These are phyloP conservation scores for Gymnothorax javanicus DNA, from an alignment of 2,797 vertebrate species.

Conservation along the genomic window DNA sequence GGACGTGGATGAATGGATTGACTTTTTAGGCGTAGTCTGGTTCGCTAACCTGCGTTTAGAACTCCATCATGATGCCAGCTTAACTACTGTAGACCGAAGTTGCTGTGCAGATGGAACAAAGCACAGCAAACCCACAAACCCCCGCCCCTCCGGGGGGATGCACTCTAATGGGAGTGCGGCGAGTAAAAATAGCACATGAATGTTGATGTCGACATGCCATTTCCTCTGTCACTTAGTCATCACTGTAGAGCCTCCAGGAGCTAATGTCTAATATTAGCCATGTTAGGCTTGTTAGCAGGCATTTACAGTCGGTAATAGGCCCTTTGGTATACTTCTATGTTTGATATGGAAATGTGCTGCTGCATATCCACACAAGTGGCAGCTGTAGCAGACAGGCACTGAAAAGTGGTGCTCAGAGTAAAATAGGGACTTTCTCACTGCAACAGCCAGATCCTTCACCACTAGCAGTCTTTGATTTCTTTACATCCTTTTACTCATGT, in stretches of 20 bases:
- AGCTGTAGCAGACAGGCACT: slow-evolving; percentile 32
- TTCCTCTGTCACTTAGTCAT: slow-evolving; percentile 63
- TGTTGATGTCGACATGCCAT: slow-evolving; percentile 58
- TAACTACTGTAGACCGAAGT: not conserved
- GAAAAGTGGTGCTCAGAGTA: slow-evolving; percentile 17
- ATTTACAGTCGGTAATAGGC: slow-evolving; percentile 61
- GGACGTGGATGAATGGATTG: too few relatives aligned
- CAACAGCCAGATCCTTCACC: slow-evolving; percentile 16
- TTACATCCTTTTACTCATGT: slow-evolving; percentile 3
- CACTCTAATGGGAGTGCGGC: slow-evolving; percentile 54
- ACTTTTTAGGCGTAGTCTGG: too few relatives aligned
- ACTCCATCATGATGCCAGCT: not conserved
- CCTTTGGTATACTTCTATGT: slow-evolving; percentile 58
- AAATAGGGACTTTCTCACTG: not conserved
- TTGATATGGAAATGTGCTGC: slow-evolving; percentile 66
- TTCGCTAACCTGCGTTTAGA: not conserved
- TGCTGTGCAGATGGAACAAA: not conserved
- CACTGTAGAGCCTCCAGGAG: slow-evolving; percentile 55
- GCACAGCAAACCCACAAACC: not conserved
- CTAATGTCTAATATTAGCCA: slow-evolving; percentile 69
- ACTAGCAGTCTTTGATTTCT: not conserved
- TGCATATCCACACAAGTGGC: slow-evolving; percentile 43
- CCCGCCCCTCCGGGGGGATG: not conserved
- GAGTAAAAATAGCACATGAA: slow-evolving; percentile 66
- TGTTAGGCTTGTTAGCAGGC: slow-evolving; percentile 67